A percentile compares a stretch with the other conserved stretches of the same genome.
Evolutionary conservation across 2,797 vertebrate genomes (phyloP).

Genomic region (Tamandua tetradactyla): DNA sequence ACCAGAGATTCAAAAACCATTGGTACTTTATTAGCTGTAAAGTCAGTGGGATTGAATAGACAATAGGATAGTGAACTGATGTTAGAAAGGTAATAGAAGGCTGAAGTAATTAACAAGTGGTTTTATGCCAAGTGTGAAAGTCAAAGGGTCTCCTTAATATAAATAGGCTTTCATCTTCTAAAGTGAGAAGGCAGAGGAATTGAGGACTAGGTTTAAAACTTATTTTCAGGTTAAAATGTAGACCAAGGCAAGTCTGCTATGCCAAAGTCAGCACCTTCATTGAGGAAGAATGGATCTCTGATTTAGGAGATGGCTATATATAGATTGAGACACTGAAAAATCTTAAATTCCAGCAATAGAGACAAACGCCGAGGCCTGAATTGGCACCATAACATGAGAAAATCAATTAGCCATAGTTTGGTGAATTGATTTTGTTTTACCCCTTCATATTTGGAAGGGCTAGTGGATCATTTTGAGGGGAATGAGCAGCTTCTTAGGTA

Average conservation of each 20-base stretch:
- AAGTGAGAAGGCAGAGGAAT: background rate
- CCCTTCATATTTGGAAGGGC: background rate
- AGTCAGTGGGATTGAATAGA: background rate
- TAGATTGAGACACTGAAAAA: background rate
- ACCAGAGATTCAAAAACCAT: background rate
- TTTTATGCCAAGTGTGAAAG: background rate
- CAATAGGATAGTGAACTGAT: background rate
- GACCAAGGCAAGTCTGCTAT: background rate
- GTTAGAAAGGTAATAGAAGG: background rate
- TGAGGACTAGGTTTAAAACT: background rate
- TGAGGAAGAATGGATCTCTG: background rate
- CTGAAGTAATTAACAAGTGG: background rate
- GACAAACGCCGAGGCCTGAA: background rate
- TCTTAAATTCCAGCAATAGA: background rate
- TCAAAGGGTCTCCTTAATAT: background rate
- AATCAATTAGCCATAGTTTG: background rate
- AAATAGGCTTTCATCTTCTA: background rate
- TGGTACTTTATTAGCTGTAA: background rate
- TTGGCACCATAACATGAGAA: background rate
- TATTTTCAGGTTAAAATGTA: background rate
- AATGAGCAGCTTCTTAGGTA: background rate
- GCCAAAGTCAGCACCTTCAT: background rate
- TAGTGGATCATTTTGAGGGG: background rate
- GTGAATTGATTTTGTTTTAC: background rate
- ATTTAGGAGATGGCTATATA: background rate